Percentiles rank a stretch among this genome's conserved stretches.
Evolutionary conservation across 2,113 vertebrate species (phyloP).

Genomic region (Tursiops truncatus): DNA sequence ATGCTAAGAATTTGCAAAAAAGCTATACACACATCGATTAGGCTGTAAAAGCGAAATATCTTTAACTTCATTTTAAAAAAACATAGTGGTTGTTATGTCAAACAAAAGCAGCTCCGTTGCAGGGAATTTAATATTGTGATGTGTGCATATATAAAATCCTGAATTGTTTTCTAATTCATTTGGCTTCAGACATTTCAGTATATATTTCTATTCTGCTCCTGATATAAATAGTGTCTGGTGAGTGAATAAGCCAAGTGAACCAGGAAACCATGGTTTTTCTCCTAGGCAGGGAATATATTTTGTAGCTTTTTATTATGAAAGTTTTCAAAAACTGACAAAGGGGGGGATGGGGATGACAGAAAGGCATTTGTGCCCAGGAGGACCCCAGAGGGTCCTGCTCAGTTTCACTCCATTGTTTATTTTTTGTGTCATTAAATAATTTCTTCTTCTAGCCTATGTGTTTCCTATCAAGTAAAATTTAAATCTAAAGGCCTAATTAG

Average conservation of each 20-base stretch:
- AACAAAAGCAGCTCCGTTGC: neutral
- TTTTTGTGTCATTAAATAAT: neutral
- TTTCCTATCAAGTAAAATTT: neutral
- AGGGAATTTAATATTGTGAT: neutral
- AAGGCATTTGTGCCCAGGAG: too few relatives aligned
- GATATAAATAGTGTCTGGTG: neutral
- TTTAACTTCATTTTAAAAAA: neutral
- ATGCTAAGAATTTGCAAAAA: neutral
- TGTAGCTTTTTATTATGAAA: neutral
- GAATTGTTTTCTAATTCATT: neutral
- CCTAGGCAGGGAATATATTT: neutral
- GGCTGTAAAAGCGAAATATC: neutral
- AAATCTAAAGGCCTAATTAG: neutral
- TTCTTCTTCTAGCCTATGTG: neutral
- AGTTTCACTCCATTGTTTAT: neutral
- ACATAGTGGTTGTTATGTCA: neutral
- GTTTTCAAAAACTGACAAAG: neutral
- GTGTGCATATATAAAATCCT: neutral
- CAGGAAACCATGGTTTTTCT: neutral
- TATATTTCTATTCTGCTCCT: neutral
- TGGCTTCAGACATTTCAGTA: neutral
- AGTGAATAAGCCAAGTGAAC: neutral
- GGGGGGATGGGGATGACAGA: too few relatives aligned
- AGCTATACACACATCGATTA: neutral
- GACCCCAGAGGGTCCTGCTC: too few relatives aligned